Evolutionary conservation across 2,888 invertebrate species (phyloP).

Genomic region (Catotricha subobsoleta): DNA sequence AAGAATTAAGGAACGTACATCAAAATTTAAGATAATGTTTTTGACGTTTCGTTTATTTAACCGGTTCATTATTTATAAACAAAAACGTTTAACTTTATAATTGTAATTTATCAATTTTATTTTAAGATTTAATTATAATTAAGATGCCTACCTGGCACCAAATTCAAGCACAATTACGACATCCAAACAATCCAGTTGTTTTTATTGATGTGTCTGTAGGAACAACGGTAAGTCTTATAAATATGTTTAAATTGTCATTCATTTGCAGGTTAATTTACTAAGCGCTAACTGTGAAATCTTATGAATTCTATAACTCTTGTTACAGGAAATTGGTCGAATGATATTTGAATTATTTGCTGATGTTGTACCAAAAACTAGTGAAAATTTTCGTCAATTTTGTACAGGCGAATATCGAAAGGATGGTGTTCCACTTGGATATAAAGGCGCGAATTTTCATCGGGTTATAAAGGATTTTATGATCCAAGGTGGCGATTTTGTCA

Average conservation of each 20-base stretch:
- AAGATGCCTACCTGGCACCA: constrained; percentile 90
- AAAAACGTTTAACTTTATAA: too few relatives aligned
- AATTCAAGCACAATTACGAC: constrained; percentile 72
- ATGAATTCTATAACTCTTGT: constrained; percentile 11
- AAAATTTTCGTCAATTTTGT: constrained; percentile 96
- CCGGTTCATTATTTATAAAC: too few relatives aligned
- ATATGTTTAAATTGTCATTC: background rate
- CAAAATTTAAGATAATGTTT: too few relatives aligned
- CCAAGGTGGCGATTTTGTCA: constrained; percentile 98
- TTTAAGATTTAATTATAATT: background rate
- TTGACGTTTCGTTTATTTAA: too few relatives aligned
- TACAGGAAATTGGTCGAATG: constrained; percentile 88
- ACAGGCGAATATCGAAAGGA: constrained; percentile 94
- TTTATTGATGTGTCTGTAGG: constrained; percentile 97
- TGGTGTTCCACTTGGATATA: constrained; percentile 91
- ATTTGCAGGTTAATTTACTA: constrained; percentile 3
- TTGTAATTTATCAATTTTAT: background rate
- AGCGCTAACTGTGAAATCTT: background rate
- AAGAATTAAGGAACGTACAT: background rate
- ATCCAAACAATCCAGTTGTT: constrained; percentile 93
- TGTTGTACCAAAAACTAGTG: constrained; percentile 88
- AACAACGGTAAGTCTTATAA: constrained; percentile 50
- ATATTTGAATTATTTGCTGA: constrained; percentile 96
- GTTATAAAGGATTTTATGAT: constrained; percentile 99
- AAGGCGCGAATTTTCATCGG: constrained; percentile 90